A percentile compares a stretch with the other conserved stretches of the same genome.
phyloP scores from a whole-genome alignment of 92 coral and sea anemone species.

The Parazoanthus atlanticus region DNA sequence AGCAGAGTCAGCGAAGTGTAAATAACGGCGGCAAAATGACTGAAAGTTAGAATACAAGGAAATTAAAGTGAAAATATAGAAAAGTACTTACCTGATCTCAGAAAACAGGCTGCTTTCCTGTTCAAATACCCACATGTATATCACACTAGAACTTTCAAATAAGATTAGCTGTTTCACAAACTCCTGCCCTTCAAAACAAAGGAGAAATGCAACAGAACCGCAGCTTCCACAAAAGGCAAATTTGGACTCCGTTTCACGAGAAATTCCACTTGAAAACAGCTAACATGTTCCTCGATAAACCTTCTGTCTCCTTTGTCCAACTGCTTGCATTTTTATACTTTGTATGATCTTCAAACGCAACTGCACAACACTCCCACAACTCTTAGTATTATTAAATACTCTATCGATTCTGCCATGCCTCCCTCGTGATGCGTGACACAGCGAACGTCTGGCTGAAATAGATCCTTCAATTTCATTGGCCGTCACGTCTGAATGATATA shows the following conservation, averaged over 20 bases:
- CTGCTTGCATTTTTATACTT: background rate
- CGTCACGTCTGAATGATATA: slow-evolving; percentile 22
- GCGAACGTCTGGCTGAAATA: background rate
- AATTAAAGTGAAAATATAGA: background rate
- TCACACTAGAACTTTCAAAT: background rate
- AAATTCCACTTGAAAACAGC: background rate
- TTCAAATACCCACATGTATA: background rate
- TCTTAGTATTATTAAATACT: too few species aligned
- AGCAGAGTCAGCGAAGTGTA: background rate
- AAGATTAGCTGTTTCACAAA: background rate
- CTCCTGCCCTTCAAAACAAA: background rate
- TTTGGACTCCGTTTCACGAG: background rate
- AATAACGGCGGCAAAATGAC: background rate
- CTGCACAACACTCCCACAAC: background rate
- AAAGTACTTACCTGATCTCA: slow-evolving; percentile 18
- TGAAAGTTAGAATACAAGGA: background rate
- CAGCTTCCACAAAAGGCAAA: background rate
- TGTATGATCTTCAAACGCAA: background rate
- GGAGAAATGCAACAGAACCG: background rate
- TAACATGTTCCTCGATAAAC: background rate
- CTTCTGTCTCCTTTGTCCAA: background rate
- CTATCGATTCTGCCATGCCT: background rate
- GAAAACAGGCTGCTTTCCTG: background rate
- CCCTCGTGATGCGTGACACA: slow-evolving; percentile 25
- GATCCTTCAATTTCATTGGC: slow-evolving; percentile 16